Conservation (phyloP, 2,113 vertebrate genomes). For the Mastomys coucha region DNA sequence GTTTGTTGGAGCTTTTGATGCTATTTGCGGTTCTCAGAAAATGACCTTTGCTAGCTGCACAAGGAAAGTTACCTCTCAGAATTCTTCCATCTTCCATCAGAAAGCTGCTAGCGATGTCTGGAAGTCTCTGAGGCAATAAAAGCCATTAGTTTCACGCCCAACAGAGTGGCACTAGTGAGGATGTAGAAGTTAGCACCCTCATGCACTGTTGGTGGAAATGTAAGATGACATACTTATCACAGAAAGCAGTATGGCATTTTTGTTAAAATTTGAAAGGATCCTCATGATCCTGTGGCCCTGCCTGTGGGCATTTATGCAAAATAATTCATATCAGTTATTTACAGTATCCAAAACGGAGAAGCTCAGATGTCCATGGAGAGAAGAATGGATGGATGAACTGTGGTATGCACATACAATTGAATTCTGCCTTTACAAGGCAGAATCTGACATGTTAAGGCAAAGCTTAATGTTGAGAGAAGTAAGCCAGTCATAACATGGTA, state of each 20-base stretch:
- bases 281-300: neutral
- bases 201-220: neutral
- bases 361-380: neutral
- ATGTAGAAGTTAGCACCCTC: neutral
- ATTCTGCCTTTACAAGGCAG: neutral
- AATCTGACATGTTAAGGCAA: neutral
- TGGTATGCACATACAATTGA: neutral
- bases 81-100: neutral
- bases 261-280: neutral
- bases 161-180: neutral
- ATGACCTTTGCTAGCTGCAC: slow-evolving; percentile 9
- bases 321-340: neutral
- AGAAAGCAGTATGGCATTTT: neutral
- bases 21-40: slow-evolving; percentile 55
- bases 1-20: neutral
- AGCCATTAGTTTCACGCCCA: neutral
- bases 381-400: neutral
- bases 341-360: neutral
- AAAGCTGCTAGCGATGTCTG: neutral
- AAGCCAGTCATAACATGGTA: neutral
- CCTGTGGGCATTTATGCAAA: neutral
- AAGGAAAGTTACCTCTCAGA: neutral
- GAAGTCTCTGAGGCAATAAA: neutral
- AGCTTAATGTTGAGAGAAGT: neutral
- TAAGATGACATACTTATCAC: accelerated